Conservation (phyloP, 1,140 invertebrate genomes). For the Vollenhovia emeryi region DNA sequence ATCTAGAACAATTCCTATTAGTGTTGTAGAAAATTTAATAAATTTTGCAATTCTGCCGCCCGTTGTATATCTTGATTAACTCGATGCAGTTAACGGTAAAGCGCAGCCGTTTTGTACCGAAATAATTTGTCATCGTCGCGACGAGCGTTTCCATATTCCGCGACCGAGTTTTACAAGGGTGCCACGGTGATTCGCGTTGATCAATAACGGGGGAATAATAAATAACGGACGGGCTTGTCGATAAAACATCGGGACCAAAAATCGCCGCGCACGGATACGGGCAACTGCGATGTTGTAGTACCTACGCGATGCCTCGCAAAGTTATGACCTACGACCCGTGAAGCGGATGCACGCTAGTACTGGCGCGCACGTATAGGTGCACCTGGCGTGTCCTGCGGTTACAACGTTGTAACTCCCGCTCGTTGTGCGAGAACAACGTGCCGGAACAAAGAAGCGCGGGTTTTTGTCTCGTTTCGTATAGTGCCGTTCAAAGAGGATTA, state of each 20-base stretch:
- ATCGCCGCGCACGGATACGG: conserved; percentile 6
- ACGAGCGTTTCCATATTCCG: conserved; percentile 55
- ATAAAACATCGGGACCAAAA: conserved; percentile 61
- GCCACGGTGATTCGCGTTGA: conserved; percentile 50
- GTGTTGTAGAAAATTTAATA: background rate
- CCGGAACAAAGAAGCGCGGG: conserved; percentile 43
- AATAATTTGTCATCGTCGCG: conserved; percentile 67
- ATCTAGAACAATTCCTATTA: background rate
- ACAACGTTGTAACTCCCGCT: conserved; percentile 33
- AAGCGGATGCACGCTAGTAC: conserved; percentile 17
- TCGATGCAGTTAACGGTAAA: conserved; percentile 1
- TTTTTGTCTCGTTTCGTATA: conserved; percentile 37
- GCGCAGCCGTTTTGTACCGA: conserved; percentile 4
- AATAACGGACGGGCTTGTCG: conserved; percentile 66
- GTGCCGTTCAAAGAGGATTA: conserved; percentile 37
- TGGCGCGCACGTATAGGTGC: conserved; percentile 11
- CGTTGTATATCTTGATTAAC: conserved; percentile 35
- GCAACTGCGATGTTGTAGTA: background rate
- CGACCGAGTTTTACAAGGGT: conserved; percentile 56
- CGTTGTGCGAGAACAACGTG: conserved; percentile 42
- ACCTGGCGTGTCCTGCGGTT: conserved; percentile 53
- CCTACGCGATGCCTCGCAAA: conserved; percentile 7
- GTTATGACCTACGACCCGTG: conserved; percentile 39
- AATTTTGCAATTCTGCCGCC: background rate
- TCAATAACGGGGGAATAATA: conserved; percentile 68